Conservation (phyloP, 2,888 invertebrate species). For the Galeopsomyia nigrocyanea region DNA sequence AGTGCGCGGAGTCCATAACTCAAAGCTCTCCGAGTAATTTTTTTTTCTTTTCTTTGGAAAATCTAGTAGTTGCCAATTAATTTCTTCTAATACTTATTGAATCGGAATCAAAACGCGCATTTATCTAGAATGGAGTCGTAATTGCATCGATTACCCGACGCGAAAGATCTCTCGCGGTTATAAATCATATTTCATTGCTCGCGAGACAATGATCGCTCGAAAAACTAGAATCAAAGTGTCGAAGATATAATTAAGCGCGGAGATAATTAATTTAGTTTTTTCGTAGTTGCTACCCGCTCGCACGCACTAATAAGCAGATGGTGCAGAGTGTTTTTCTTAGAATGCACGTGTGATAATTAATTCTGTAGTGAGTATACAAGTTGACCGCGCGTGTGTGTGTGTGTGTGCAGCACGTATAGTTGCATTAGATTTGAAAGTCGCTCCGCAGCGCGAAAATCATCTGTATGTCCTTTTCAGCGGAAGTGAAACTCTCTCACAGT, state of each 20-base stretch:
- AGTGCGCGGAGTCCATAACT: neutral
- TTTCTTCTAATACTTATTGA: neutral
- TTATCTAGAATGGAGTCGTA: slow-evolving; percentile 8
- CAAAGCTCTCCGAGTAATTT: neutral
- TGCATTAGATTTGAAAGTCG: slow-evolving; percentile 58
- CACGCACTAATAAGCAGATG: slow-evolving; percentile 42
- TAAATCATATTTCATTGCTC: slow-evolving; percentile 21
- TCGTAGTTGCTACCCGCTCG: neutral
- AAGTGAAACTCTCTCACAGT: slow-evolving; percentile 55
- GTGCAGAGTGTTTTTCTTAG: slow-evolving; percentile 30
- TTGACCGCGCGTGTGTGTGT: slow-evolving; percentile 56
- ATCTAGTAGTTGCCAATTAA: neutral
- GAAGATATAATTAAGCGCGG: slow-evolving; percentile 26
- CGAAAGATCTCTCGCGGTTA: slow-evolving; percentile 5
- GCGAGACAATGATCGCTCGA: neutral
- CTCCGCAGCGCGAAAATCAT: neutral
- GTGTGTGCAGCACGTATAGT: slow-evolving; percentile 44
- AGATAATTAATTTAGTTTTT: slow-evolving; percentile 24
- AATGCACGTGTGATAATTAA: slow-evolving; percentile 18
- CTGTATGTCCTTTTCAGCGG: slow-evolving; percentile 52
- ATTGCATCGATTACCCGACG: slow-evolving; percentile 15
- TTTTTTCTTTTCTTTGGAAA: slow-evolving; percentile 7
- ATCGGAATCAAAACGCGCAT: neutral
- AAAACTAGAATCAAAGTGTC: slow-evolving; percentile 16
- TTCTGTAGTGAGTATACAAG: slow-evolving; percentile 30